phyloP scores from a whole-genome alignment of 2,888 invertebrate species.

The Synanthedon vespiformis region DNA sequence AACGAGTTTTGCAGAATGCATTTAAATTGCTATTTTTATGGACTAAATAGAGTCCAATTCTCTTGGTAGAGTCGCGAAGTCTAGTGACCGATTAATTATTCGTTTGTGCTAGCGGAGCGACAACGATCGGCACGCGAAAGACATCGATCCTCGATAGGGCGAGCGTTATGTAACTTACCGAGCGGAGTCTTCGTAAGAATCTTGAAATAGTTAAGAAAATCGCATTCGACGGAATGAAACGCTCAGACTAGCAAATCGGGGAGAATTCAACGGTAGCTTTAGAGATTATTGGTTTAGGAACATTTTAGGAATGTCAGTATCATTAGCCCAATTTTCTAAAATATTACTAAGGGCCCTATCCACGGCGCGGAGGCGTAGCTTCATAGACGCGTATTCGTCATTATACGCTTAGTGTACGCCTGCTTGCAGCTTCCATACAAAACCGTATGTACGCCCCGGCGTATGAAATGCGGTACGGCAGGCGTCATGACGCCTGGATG shows the following conservation, averaged over 20 bases:
- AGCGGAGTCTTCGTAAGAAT: conserved; percentile 16
- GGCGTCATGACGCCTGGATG: too few species aligned
- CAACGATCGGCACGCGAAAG: conserved; percentile 33
- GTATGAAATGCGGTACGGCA: too few species aligned
- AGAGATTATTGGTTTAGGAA: not conserved
- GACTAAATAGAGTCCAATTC: not conserved
- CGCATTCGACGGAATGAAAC: conserved; percentile 26
- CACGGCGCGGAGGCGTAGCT: too few species aligned
- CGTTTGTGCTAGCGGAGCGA: conserved; percentile 34
- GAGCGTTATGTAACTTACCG: conserved; percentile 23
- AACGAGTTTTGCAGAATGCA: too few species aligned
- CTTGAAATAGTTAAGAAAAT: conserved; percentile 26
- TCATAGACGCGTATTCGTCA: too few species aligned
- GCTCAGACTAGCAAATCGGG: conserved; percentile 6
- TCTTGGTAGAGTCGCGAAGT: conserved; percentile 9
- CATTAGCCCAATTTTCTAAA: too few species aligned
- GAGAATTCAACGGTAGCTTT: not conserved
- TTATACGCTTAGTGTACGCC: too few species aligned
- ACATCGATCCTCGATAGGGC: conserved; percentile 47
- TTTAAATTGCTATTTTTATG: too few species aligned
- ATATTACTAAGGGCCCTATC: too few species aligned
- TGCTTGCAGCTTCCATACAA: too few species aligned
- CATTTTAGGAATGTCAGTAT: not conserved
- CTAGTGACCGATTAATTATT: conserved; percentile 64
- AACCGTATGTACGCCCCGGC: too few species aligned